phyloP scores from a whole-genome alignment of 2,888 invertebrate species.

The Caenorhabditis imperialis region DNA sequence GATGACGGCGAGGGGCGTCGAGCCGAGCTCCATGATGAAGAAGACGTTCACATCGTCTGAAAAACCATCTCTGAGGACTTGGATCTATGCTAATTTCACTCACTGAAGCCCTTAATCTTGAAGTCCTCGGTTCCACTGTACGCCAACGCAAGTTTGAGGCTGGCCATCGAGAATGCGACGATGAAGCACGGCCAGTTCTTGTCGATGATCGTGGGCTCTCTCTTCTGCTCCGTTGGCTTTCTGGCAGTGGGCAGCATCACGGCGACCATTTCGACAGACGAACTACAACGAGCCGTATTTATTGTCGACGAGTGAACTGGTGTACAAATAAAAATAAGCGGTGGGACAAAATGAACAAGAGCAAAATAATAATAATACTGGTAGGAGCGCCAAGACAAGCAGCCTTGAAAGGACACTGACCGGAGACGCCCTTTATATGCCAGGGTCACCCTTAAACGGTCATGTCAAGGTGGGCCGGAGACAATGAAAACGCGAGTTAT shows the following conservation, averaged over 20 bases:
- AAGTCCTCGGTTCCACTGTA: conserved; percentile 28
- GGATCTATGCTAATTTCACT: neutral
- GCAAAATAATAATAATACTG: no score
- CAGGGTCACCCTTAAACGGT: no score
- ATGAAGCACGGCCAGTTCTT: conserved; percentile 36
- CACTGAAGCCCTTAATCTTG: conserved; percentile 25
- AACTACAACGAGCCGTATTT: neutral
- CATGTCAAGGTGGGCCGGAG: no score
- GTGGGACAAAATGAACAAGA: neutral
- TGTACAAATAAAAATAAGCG: conserved; percentile 23
- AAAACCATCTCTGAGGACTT: conserved; percentile 1
- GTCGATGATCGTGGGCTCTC: conserved; percentile 11
- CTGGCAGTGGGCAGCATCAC: conserved; percentile 38
- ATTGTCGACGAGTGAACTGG: neutral
- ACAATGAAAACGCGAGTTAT: no score
- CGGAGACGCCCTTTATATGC: no score
- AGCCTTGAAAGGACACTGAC: no score
- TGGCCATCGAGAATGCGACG: conserved; percentile 31
- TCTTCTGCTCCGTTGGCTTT: conserved; percentile 17
- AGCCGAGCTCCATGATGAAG: conserved; percentile 45
- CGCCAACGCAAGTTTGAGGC: conserved; percentile 16
- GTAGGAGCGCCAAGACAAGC: no score
- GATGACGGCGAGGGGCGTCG: conserved; percentile 44
- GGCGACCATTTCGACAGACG: conserved; percentile 25
- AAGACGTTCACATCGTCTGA: conserved; percentile 42